These are phyloP conservation scores for Neogobius melanostomus DNA, from an alignment of 2,113 vertebrate species.

Conservation along the genomic window DNA sequence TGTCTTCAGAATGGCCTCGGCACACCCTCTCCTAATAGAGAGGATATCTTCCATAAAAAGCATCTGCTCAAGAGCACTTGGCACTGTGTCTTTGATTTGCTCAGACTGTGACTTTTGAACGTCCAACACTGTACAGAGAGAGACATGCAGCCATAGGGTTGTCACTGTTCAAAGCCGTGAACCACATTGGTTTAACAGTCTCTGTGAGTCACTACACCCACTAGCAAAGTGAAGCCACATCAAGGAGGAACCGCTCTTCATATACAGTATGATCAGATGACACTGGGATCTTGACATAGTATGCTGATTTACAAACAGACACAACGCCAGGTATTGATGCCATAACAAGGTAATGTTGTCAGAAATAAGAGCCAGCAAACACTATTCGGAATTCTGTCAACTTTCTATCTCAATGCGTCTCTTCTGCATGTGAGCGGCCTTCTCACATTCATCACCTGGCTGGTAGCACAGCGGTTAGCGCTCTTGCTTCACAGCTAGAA, in stretches of 20 bases:
- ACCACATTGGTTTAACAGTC: slow-evolving; percentile 52
- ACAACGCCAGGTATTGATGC: background rate
- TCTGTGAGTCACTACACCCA: slow-evolving; percentile 36
- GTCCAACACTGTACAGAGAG: slow-evolving; percentile 52
- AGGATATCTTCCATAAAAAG: slow-evolving; percentile 48
- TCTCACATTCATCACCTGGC: too few relatives aligned
- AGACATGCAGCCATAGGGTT: slow-evolving; percentile 59
- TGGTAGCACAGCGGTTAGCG: too few relatives aligned
- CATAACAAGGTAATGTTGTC: background rate
- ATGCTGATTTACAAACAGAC: background rate
- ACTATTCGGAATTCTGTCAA: too few relatives aligned
- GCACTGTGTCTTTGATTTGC: slow-evolving; percentile 65
- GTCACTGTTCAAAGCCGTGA: slow-evolving; percentile 66
- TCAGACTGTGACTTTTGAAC: slow-evolving; percentile 69
- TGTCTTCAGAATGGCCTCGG: slow-evolving; percentile 29
- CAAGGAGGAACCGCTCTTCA: slow-evolving; percentile 31
- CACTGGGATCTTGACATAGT: background rate
- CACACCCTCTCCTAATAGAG: slow-evolving; percentile 42
- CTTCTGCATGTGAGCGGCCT: too few relatives aligned
- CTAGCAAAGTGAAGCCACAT: slow-evolving; percentile 53
- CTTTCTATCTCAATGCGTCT: too few relatives aligned
- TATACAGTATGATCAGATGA: slow-evolving; percentile 18
- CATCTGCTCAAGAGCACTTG: slow-evolving; percentile 56
- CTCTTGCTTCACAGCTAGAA: too few relatives aligned
- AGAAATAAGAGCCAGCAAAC: too few relatives aligned